phyloP scores from a whole-genome alignment of 2,797 vertebrate genomes.

The Anabas testudineus region DNA sequence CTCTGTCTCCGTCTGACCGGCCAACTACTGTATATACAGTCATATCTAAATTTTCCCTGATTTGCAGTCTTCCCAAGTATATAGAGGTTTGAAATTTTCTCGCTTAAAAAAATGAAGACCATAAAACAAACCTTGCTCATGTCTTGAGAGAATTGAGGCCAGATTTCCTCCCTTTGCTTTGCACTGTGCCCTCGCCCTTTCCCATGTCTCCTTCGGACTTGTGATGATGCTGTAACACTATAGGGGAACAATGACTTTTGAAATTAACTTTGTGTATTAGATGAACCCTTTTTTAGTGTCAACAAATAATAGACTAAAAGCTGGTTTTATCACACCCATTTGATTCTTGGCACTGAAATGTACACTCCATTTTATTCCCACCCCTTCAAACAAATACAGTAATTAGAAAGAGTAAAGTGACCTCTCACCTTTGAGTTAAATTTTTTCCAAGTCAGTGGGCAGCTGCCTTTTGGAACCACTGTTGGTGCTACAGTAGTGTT shows the following conservation, averaged over 20 bases:
- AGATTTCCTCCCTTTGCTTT: constrained; percentile 32
- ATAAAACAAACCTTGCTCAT: constrained; percentile 30
- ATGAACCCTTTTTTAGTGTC: not conserved
- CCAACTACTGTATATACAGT: no score
- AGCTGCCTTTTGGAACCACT: constrained; percentile 49
- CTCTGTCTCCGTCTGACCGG: no score
- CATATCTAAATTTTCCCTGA: not conserved
- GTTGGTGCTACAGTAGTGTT: constrained; percentile 53
- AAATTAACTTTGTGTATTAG: not conserved
- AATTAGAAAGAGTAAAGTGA: not conserved
- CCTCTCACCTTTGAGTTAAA: constrained; percentile 62
- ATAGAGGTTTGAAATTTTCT: not conserved
- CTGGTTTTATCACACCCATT: not conserved
- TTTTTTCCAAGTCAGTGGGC: constrained; percentile 53
- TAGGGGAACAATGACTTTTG: not conserved
- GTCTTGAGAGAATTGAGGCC: constrained; percentile 27
- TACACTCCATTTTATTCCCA: not conserved
- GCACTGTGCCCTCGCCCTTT: constrained; percentile 27
- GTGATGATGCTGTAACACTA: constrained; percentile 38
- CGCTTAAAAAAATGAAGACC: not conserved
- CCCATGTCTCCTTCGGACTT: constrained; percentile 15
- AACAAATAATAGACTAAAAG: not conserved
- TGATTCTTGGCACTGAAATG: not conserved
- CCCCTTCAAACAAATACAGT: not conserved
- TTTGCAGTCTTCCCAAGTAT: no score